Percentiles rank a stretch among this genome's conserved stretches.
Conservation (phyloP, 2,113 vertebrate genomes). For the Calidris pugnax region DNA sequence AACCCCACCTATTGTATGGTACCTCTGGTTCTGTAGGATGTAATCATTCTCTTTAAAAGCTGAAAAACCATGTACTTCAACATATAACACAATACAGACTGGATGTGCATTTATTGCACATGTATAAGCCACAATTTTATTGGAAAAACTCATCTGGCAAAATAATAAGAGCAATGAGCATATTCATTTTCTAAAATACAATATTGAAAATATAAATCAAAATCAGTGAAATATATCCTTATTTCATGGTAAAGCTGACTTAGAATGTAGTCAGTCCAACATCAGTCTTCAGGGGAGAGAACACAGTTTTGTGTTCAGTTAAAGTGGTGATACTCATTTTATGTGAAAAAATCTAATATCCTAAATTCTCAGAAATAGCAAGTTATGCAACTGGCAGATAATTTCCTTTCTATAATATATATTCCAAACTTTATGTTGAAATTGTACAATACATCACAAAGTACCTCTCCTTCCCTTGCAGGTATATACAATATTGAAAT, state of each 20-base stretch:
- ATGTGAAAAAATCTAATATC: neutral
- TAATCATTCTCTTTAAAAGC: slow-evolving; percentile 11
- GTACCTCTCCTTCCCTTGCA: neutral
- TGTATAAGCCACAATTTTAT: neutral
- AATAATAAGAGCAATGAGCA: neutral
- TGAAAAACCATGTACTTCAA: neutral
- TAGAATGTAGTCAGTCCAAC: neutral
- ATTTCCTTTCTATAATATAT: neutral
- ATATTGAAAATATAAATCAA: slow-evolving; percentile 33
- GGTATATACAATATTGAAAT: neutral
- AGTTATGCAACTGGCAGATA: neutral
- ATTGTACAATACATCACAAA: neutral
- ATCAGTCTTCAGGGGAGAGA: neutral
- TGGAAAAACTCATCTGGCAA: slow-evolving; percentile 1
- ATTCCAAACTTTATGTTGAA: neutral
- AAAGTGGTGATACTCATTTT: neutral
- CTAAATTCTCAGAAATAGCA: neutral
- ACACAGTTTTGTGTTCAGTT: neutral
- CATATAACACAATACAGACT: neutral
- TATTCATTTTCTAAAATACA: slow-evolving; percentile 19
- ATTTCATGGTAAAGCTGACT: neutral
- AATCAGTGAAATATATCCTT: neutral
- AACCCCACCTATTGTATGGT: neutral
- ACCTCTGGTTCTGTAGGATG: neutral
- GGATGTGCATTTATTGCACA: neutral